A percentile compares a stretch with the other conserved stretches of the same genome.
Evolutionary conservation across 2,113 vertebrate genomes (phyloP).

Genomic region (Bothrops jararaca): DNA sequence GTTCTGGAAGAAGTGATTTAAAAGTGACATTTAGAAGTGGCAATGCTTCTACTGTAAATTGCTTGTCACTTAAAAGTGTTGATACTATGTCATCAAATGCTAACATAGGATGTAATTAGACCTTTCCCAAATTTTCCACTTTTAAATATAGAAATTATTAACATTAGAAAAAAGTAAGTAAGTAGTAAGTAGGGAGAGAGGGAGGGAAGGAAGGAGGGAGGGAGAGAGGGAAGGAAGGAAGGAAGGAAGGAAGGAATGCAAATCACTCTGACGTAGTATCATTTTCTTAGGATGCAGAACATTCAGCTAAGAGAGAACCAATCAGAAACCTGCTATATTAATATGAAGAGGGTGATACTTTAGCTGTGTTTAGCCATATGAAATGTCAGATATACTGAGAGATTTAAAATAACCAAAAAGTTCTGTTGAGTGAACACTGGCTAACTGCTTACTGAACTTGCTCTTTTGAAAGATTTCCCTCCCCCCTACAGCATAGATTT

Average conservation of each 20-base stretch:
- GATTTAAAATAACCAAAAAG: background rate
- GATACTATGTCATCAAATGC: conserved; percentile 60
- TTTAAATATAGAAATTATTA: conserved; percentile 66
- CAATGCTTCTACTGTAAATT: conserved; percentile 58
- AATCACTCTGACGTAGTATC: conserved; percentile 65
- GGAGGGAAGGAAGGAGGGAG: background rate
- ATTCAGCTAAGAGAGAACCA: conserved; percentile 57
- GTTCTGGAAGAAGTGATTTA: conserved; percentile 56
- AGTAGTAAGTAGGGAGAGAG: too few species aligned
- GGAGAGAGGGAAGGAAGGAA: background rate
- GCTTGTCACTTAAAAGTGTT: conserved; percentile 64
- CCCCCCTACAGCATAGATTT: background rate
- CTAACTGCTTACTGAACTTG: conserved; percentile 34
- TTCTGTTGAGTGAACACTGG: conserved; percentile 29
- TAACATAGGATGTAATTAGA: conserved; percentile 67
- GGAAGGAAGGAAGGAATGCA: conserved; percentile 39
- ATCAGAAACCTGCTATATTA: conserved; percentile 35
- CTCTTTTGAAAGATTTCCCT: conserved; percentile 25
- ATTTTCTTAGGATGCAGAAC: conserved; percentile 63
- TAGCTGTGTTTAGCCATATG: conserved; percentile 28
- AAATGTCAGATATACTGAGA: conserved; percentile 37
- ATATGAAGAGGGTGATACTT: conserved; percentile 32
- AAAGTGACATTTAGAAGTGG: conserved; percentile 54
- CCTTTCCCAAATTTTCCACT: conserved; percentile 60
- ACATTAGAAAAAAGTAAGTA: conserved; percentile 50